Conservation (phyloP, 2,113 vertebrate genomes). For the Datnioides undecimradiatus region DNA sequence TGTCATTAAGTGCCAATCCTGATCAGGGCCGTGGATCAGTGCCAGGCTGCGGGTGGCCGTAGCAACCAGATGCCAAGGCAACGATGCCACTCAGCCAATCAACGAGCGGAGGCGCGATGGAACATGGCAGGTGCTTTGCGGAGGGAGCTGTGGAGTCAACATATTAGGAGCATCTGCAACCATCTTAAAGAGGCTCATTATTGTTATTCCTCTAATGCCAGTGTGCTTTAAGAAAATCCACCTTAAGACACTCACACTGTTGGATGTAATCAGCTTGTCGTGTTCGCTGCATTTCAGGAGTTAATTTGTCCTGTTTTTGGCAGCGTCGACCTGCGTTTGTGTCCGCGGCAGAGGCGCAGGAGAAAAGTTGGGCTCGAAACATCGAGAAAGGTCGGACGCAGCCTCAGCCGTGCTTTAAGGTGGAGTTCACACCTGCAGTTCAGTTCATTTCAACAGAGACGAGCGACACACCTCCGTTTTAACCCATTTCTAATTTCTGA, state of each 20-base stretch:
- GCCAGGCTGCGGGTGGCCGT: conserved; percentile 73
- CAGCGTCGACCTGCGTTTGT: background rate
- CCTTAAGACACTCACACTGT: conserved; percentile 5
- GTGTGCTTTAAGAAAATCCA: conserved; percentile 28
- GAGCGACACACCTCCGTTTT: too few relatives aligned
- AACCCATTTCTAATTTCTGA: too few relatives aligned
- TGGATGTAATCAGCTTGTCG: conserved; percentile 12
- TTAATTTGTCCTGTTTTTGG: background rate
- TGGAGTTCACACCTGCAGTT: background rate
- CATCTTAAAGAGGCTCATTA: conserved; percentile 14
- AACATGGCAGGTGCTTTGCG: conserved; percentile 64
- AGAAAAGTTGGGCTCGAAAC: background rate
- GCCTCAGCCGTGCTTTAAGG: background rate
- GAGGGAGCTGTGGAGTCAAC: conserved; percentile 29
- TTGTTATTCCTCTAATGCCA: conserved; percentile 17
- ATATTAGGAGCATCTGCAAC: background rate
- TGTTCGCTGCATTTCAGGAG: background rate
- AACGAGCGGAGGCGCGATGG: conserved; percentile 39
- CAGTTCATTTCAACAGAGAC: too few relatives aligned
- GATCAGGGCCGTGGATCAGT: conserved; percentile 68
- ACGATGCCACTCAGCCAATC: conserved; percentile 65
- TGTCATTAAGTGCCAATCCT: conserved; percentile 77
- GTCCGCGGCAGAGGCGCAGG: background rate
- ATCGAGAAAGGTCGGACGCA: background rate
- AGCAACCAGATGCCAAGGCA: conserved; percentile 71